These are phyloP conservation scores for Marmota flaviventris DNA, from an alignment of 2,113 vertebrate genomes.

Conservation along the genomic window DNA sequence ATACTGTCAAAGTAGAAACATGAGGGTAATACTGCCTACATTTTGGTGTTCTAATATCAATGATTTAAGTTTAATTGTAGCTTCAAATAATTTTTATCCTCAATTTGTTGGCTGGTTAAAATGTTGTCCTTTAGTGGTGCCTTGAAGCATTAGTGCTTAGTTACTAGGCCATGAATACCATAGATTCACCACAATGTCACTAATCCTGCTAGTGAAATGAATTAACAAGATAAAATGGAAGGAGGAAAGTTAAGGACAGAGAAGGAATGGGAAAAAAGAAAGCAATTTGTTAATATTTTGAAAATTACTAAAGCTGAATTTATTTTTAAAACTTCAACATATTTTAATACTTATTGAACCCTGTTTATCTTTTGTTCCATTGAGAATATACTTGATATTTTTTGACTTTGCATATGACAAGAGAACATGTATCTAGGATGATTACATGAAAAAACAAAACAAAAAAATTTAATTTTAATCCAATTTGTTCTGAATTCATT, in stretches of 20 bases:
- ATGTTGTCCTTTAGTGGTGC: neutral
- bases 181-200: neutral
- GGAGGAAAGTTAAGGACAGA: neutral
- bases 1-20: neutral
- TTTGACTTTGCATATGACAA: neutral
- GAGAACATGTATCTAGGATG: neutral
- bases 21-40: neutral
- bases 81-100: neutral
- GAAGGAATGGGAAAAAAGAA: neutral
- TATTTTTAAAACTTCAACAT: neutral
- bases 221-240: neutral
- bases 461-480: neutral
- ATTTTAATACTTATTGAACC: neutral
- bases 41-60: neutral
- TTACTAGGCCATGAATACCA: neutral
- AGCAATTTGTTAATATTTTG: neutral
- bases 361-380: neutral
- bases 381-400: neutral
- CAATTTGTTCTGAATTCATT: neutral
- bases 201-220: neutral
- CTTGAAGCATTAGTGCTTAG: neutral
- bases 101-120: neutral
- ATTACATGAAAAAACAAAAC: neutral
- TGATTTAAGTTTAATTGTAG: neutral
- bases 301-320: neutral